Evolutionary conservation across 2,888 invertebrate genomes (phyloP).

Genomic region (Gandaritis pyraliata): DNA sequence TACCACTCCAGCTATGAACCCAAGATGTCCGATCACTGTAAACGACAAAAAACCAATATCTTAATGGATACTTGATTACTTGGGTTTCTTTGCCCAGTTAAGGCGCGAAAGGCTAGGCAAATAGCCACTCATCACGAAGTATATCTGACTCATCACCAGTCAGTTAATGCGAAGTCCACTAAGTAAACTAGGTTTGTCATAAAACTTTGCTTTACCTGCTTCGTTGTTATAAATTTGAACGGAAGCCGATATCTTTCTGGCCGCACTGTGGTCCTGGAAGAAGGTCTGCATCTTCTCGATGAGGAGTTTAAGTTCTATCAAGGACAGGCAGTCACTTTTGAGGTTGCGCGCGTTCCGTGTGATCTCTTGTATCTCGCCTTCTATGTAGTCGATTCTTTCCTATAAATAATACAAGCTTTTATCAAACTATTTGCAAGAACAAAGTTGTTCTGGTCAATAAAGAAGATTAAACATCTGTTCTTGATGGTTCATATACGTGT

Average conservation of each 20-base stretch:
- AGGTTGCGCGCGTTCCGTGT: slow-evolving; percentile 77
- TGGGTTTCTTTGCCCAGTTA: too few species aligned
- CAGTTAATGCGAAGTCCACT: too few species aligned
- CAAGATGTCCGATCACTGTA: slow-evolving; percentile 68
- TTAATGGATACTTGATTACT: too few species aligned
- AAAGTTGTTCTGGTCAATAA: too few species aligned
- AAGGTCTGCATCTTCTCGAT: slow-evolving; percentile 78
- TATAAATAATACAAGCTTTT: slow-evolving; percentile 37
- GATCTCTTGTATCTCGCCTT: slow-evolving; percentile 80
- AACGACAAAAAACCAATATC: not conserved
- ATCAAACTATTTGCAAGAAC: too few species aligned
- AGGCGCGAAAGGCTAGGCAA: too few species aligned
- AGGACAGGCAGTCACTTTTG: slow-evolving; percentile 72
- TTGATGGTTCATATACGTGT: too few species aligned
- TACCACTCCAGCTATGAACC: slow-evolving; percentile 78
- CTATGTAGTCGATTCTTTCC: slow-evolving; percentile 81
- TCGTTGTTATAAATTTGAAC: slow-evolving; percentile 77
- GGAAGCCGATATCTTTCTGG: slow-evolving; percentile 75
- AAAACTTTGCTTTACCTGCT: slow-evolving; percentile 49
- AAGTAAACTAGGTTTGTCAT: too few species aligned
- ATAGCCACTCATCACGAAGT: too few species aligned
- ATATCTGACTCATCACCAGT: too few species aligned
- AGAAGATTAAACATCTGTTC: too few species aligned
- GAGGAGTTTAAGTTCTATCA: slow-evolving; percentile 72
- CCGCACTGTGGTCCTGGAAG: slow-evolving; percentile 86